Conservation (phyloP, 2,888 invertebrate species). For the Mythimna impura region DNA sequence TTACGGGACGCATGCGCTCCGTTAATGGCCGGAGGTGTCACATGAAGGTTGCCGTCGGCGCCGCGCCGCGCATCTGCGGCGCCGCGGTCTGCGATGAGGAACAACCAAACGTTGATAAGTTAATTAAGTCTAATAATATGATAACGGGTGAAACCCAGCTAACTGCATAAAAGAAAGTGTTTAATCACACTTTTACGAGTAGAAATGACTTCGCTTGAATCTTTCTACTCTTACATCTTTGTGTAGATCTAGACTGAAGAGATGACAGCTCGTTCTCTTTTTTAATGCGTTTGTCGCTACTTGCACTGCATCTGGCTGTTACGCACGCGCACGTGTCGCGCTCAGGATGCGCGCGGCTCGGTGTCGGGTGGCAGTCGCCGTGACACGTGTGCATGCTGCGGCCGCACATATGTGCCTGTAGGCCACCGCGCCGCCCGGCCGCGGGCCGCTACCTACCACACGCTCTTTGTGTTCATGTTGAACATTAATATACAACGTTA, state of each 20-base stretch:
- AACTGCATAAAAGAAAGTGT: not conserved
- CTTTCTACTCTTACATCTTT: not conserved
- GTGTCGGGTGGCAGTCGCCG: constrained; percentile 11
- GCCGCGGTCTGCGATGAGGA: not conserved
- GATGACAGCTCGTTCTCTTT: not conserved
- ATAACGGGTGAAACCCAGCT: not conserved
- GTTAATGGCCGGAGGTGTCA: no score
- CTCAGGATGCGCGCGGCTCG: not conserved
- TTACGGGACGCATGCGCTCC: no score
- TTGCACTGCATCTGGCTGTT: not conserved
- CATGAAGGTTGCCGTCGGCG: no score
- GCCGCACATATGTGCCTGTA: not conserved
- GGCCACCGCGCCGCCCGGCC: not conserved
- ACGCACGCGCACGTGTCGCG: constrained; percentile 9
- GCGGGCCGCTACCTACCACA: not conserved
- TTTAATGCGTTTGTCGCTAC: not conserved
- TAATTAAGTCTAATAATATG: not conserved
- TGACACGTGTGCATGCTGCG: constrained; percentile 20
- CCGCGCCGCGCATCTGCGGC: not conserved
- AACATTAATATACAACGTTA: not conserved
- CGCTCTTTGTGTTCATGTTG: not conserved
- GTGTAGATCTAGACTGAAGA: not conserved
- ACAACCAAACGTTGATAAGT: not conserved
- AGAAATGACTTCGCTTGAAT: not conserved
- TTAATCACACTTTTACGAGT: not conserved